Conservation (phyloP, 2,888 invertebrate genomes). For the Pristionchus fissidentatus region DNA sequence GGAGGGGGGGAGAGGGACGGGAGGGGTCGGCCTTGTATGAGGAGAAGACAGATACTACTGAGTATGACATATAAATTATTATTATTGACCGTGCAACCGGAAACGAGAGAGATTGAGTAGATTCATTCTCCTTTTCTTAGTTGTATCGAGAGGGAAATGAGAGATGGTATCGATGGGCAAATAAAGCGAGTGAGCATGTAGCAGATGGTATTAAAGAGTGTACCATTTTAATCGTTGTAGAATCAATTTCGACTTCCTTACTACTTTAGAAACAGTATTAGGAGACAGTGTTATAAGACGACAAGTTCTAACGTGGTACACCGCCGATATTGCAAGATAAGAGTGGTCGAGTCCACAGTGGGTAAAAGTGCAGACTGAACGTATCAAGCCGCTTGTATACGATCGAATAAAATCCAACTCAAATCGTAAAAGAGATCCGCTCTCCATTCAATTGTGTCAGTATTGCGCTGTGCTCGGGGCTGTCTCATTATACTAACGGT, state of each 20-base stretch:
- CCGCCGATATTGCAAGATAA: too few relatives aligned
- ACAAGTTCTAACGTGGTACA: too few relatives aligned
- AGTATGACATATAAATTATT: conserved; percentile 42
- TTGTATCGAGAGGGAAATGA: neutral
- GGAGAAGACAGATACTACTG: conserved; percentile 40
- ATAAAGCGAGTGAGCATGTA: too few relatives aligned
- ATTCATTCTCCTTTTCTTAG: neutral
- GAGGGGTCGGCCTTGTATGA: conserved; percentile 25
- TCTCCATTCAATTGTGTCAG: conserved; percentile 40
- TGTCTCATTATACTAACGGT: conserved; percentile 37
- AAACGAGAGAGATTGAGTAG: conserved; percentile 30
- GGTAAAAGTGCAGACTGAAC: too few relatives aligned
- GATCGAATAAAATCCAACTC: neutral
- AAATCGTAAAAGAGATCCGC: conserved; percentile 41
- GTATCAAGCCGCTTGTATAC: too few relatives aligned
- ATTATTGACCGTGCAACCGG: conserved; percentile 41
- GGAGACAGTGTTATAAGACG: too few relatives aligned
- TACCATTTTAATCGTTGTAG: too few relatives aligned
- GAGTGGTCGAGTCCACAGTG: too few relatives aligned
- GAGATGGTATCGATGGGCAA: conserved; percentile 22
- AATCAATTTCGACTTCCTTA: too few relatives aligned
- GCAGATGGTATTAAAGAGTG: too few relatives aligned
- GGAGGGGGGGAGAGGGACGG: neutral
- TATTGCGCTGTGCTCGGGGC: too few relatives aligned
- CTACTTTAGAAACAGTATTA: too few relatives aligned